Base-by-base conservation (phyloP, 2,797 vertebrate genomes). In the Rallus crepitans region DNA sequence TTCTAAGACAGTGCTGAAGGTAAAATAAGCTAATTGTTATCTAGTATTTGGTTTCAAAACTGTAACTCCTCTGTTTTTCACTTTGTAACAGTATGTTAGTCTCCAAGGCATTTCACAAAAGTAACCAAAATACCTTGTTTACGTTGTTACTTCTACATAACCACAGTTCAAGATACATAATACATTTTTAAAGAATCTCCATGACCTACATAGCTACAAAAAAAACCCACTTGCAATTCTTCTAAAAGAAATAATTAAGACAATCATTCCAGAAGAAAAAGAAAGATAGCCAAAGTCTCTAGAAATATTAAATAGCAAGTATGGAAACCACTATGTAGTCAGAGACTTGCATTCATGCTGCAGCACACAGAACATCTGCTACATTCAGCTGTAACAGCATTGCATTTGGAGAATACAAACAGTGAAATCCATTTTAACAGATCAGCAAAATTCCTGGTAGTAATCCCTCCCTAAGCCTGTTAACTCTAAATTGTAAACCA, bases 391-490 rank as follows among this genome's bases (percentile, higher is more conserved):
- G 48, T 79, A 82, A 86, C 13, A 84, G 30, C 39, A 61, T 11
- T 79, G 33, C 47, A 61, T 61, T 57, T 86, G 80, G 95, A 96
- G 69, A 75, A 65, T 63, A 37, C 19, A 77, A 91, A 85, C 24
- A 83, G n/a, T 35, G 12, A 93, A 65, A 82, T 63, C n/a, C 57
- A 79, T 87, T 69, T 80, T 31, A 88, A 88, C 18, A n/a, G 35
- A 56, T 52, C 70, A 90, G 55, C 39, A 89, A 82, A 90, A 89
- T 48, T 82, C 25, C 47, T 91, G 31, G 8, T 56, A 73, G 50
- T 14, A 83, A 90, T 45, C 61, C 40, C 37, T 73, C 52, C 39
- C 59, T 52, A 80, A 66, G 37, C 45, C 56, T 66, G 10, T 68
- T 88, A 94, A 85, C 15, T 48, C 19, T 66, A 84, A 83, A 75